Base-by-base conservation (phyloP, 2,888 invertebrate genomes). In the Callosobruchus maculatus region DNA sequence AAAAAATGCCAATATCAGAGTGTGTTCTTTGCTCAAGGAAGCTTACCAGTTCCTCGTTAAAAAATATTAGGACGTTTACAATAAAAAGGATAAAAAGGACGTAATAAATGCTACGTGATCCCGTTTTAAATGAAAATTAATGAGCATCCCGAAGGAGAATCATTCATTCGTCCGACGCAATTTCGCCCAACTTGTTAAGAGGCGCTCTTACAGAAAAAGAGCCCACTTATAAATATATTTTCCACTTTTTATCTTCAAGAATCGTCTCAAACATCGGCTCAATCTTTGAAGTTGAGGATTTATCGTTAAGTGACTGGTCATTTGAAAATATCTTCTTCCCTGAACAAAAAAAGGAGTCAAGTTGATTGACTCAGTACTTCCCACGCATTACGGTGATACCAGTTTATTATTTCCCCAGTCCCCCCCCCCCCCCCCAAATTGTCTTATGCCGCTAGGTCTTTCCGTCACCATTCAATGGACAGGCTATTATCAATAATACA, bases 91-190 rank as follows among this genome's bases (percentile, higher is more conserved):
- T 49, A 13, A 49, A 21, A 71, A 69, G 20, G 68, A 21, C 4
- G 49, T 49, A 49, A 49, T 49, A 49, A 71, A 67, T 70, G 13
- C 71, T 30, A 70, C 68, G 71, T 71, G 21, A 74, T 71, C 71
- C 69, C 69, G 72, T 74, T 74, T 74, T 74, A 72, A 70, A 71
- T 74, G 70, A 72, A 74, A 74, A 74, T 72, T 74, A 74, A 74
- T 74, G 74, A 74, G 74, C 69, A 68, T 26, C 71, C 69, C 7
- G 22, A 21, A 70, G 70, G 18, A 72, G 67, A 66, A 70, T 26
- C 21, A 72, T 72, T 26, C 49, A 72, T 74, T 72, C 31, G 67
- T 74, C 69, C 70, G 68, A 67, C 67, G 30, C 70, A 70, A 30
- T 72, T 72, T 67, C 18, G 5, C 18, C 13, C 49, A 18, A 49